Conservation (phyloP, 2,113 vertebrate species). For the Neogale vison region DNA sequence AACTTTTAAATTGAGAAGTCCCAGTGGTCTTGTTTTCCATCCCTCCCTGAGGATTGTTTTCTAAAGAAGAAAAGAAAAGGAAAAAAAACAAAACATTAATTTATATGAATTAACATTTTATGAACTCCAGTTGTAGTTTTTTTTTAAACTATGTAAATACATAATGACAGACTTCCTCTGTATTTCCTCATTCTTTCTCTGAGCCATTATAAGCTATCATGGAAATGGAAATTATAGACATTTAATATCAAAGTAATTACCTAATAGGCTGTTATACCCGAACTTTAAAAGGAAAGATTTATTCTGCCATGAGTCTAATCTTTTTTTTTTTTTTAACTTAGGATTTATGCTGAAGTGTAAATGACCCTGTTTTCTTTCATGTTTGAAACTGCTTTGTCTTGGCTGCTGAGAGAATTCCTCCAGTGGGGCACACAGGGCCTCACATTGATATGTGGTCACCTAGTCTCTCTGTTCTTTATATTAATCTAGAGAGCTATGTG, state of each 20-base stretch:
- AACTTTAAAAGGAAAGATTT: conserved; percentile 52
- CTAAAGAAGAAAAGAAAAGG: not conserved
- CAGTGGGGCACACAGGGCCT: not conserved
- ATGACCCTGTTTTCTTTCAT: not conserved
- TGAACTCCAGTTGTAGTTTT: conserved; percentile 15
- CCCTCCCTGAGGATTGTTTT: conserved; percentile 32
- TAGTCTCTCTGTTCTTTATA: not conserved
- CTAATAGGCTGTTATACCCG: not conserved
- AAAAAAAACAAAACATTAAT: not conserved
- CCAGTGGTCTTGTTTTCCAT: not conserved
- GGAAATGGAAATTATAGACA: conserved; percentile 54
- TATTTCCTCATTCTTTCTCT: conserved; percentile 48
- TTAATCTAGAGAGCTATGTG: not conserved
- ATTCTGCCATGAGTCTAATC: not conserved
- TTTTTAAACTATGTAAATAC: conserved; percentile 34
- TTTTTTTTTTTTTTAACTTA: conserved; percentile 17
- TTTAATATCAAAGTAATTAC: conserved; percentile 72
- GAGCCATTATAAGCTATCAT: conserved; percentile 41
- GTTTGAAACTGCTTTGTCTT: not conserved
- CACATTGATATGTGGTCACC: too few species aligned
- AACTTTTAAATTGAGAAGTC: conserved; percentile 60
- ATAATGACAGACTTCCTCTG: conserved; percentile 54
- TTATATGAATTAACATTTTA: conserved; percentile 33
- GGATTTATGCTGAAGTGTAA: conserved; percentile 11
- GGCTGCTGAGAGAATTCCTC: not conserved